phyloP scores from a whole-genome alignment of 2,888 invertebrate species.

The Dysmachus trigonus region DNA sequence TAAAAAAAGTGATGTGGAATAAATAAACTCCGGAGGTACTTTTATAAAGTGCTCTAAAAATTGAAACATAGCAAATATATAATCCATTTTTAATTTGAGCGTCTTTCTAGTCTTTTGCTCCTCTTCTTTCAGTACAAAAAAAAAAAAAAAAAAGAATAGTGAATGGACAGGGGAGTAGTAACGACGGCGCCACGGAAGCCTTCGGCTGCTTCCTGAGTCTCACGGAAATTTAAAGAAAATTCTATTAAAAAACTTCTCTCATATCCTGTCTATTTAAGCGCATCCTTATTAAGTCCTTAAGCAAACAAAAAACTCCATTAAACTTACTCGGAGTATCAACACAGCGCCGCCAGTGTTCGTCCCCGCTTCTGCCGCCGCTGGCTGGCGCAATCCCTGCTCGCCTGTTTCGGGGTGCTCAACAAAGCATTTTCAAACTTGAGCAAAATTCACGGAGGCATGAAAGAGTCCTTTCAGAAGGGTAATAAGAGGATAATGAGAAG shows the following conservation, averaged over 20 bases:
- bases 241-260: slow-evolving; percentile 36
- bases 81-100: background rate
- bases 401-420: slow-evolving; percentile 28
- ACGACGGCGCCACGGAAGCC: background rate
- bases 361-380: background rate
- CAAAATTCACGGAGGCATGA: slow-evolving; percentile 31
- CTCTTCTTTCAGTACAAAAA: background rate
- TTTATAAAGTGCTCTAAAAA: background rate
- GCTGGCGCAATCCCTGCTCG: background rate
- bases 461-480: slow-evolving; percentile 35
- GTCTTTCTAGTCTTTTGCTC: background rate
- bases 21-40: background rate
- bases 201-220: background rate
- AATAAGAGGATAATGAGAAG: slow-evolving; percentile 38
- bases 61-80: background rate
- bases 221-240: slow-evolving; percentile 19
- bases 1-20: background rate
- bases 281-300: slow-evolving; percentile 38
- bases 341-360: background rate
- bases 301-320: slow-evolving; percentile 36
- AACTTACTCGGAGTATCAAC: slow-evolving; percentile 11
- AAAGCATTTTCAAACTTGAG: slow-evolving; percentile 35
- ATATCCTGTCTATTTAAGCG: slow-evolving; percentile 36
- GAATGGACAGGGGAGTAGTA: background rate
- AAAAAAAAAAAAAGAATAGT: background rate